A percentile compares a stretch with the other conserved stretches of the same genome.
Evolutionary conservation across 2,797 vertebrate species (phyloP).

Genomic region (Poliocrania exsul): DNA sequence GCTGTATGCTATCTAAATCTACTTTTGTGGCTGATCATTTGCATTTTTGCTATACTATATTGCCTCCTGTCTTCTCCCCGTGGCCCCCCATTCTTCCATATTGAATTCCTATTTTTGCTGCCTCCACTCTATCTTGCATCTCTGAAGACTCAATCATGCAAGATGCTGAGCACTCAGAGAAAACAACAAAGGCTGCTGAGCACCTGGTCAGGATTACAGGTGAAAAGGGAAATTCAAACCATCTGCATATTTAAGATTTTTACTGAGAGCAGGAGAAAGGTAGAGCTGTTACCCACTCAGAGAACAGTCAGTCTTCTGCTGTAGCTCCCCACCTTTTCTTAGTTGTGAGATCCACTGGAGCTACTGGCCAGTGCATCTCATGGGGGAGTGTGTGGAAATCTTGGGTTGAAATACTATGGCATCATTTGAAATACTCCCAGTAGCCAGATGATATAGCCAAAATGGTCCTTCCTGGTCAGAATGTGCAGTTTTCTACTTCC

Average conservation of each 20-base stretch:
- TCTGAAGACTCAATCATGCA: neutral
- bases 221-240: neutral
- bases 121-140: neutral
- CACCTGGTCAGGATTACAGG: neutral
- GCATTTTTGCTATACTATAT: slow-evolving; percentile 43
- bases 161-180: neutral
- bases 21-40: slow-evolving; percentile 61
- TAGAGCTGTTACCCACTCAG: neutral
- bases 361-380: neutral
- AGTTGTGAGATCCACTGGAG: neutral
- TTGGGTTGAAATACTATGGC: neutral
- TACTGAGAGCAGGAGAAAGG: neutral
- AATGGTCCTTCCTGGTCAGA: neutral
- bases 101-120: slow-evolving; percentile 35
- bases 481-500: neutral
- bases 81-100: slow-evolving; percentile 26
- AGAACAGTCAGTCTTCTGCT: neutral
- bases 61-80: slow-evolving; percentile 19
- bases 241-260: neutral
- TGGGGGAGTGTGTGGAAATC: neutral
- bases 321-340: neutral
- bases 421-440: neutral
- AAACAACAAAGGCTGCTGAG: neutral
- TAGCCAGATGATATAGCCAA: neutral
- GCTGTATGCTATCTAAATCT: slow-evolving; percentile 55